Conservation (phyloP, 2,113 vertebrate genomes). For the Climacteris rufus region DNA sequence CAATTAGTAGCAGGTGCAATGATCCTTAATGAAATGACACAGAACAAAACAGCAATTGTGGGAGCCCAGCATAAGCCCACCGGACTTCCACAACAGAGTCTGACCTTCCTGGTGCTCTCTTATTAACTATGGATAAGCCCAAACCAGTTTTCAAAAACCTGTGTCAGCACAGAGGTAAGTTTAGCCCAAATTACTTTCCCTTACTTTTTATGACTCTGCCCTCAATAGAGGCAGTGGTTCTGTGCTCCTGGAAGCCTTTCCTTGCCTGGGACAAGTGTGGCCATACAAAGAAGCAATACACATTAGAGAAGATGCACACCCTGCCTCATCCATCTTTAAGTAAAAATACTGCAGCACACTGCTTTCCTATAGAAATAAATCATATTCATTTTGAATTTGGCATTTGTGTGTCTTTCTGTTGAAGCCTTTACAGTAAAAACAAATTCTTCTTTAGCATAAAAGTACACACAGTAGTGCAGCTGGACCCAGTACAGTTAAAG, state of each 20-base stretch:
- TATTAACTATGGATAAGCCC: neutral
- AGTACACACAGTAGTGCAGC: neutral
- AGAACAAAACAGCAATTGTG: neutral
- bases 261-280: neutral
- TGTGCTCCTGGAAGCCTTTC: neutral
- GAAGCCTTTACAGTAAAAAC: neutral
- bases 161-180: neutral
- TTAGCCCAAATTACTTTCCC: neutral
- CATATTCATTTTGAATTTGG: neutral
- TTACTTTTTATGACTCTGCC: neutral
- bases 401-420: neutral
- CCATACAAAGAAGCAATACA: neutral
- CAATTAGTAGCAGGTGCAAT: slow-evolving; percentile 36
- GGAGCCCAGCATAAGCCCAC: neutral
- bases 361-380: neutral
- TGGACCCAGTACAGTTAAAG: neutral
- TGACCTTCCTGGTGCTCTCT: neutral
- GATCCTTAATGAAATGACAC: neutral
- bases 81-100: neutral
- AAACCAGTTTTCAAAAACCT: neutral
- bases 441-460: neutral
- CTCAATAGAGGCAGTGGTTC: neutral
- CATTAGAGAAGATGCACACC: neutral
- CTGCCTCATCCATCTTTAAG: neutral
- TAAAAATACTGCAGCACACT: neutral